These are phyloP conservation scores for Mesitornis unicolor DNA, from an alignment of 2,113 vertebrate genomes.

Conservation along the genomic window DNA sequence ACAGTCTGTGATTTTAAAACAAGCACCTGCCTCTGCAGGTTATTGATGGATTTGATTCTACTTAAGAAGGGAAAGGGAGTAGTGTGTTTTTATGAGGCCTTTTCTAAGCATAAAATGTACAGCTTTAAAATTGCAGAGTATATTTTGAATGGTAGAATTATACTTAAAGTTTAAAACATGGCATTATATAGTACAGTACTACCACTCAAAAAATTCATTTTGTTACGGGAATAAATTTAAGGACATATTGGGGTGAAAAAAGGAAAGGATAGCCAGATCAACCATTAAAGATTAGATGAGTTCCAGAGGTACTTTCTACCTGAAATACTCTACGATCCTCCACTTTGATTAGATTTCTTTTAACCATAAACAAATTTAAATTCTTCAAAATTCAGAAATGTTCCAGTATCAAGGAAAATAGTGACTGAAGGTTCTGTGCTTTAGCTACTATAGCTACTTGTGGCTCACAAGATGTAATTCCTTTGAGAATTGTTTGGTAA, in stretches of 20 bases:
- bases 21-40: background rate
- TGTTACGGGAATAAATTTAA: background rate
- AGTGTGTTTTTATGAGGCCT: background rate
- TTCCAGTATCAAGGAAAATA: background rate
- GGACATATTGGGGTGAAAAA: background rate
- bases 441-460: background rate
- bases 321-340: background rate
- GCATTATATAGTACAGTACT: background rate
- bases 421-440: background rate
- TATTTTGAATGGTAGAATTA: background rate
- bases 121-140: background rate
- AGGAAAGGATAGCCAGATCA: accelerated
- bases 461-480: background rate
- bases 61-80: background rate
- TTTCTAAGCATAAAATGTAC: background rate
- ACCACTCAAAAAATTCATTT: background rate
- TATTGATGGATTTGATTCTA: background rate
- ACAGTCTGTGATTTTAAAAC: background rate
- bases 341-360: background rate
- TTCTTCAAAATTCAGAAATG: background rate
- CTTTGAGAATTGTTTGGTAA: background rate
- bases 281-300: background rate
- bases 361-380: background rate
- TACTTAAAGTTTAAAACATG: background rate
- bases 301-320: background rate